Percentiles rank a stretch among this genome's conserved stretches.
phyloP scores from a whole-genome alignment of 2,113 vertebrate genomes.

The Phainopepla nitens region DNA sequence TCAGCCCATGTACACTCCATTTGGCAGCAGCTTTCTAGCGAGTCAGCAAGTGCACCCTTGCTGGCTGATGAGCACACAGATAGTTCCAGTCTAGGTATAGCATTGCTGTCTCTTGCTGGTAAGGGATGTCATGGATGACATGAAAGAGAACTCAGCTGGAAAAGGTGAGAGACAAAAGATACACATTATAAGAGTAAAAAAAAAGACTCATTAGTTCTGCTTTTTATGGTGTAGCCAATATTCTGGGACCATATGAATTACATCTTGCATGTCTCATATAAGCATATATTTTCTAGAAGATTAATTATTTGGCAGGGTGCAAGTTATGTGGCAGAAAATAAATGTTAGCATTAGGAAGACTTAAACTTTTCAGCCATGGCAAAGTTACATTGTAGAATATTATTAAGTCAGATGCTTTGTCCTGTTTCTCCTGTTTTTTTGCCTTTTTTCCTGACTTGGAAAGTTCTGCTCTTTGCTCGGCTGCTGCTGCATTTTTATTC shows the following conservation, averaged over 20 bases:
- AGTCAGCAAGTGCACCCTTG: conserved; percentile 45
- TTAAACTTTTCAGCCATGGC: conserved; percentile 36
- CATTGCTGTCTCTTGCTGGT: background rate
- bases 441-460: conserved; percentile 32
- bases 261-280: background rate
- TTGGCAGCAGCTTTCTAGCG: conserved; percentile 39
- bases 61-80: conserved; percentile 7
- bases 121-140: conserved; percentile 26
- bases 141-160: background rate
- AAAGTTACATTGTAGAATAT: conserved; percentile 30
- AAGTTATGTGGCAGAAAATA: background rate
- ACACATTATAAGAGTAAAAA: background rate
- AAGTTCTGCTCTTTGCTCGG: conserved; percentile 51
- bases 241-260: background rate
- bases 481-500: conserved; percentile 54
- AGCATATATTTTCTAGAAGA: conserved; percentile 2
- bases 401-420: conserved; percentile 15
- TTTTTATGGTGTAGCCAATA: background rate
- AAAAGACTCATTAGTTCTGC: background rate
- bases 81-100: background rate
- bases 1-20: background rate
- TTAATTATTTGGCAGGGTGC: background rate
- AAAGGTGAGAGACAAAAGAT: conserved; percentile 32
- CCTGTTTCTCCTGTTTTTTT: conserved; percentile 2
- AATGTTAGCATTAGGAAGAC: background rate